Conservation (phyloP, 2,797 vertebrate genomes). For the Cercopithecus petaurista region DNA sequence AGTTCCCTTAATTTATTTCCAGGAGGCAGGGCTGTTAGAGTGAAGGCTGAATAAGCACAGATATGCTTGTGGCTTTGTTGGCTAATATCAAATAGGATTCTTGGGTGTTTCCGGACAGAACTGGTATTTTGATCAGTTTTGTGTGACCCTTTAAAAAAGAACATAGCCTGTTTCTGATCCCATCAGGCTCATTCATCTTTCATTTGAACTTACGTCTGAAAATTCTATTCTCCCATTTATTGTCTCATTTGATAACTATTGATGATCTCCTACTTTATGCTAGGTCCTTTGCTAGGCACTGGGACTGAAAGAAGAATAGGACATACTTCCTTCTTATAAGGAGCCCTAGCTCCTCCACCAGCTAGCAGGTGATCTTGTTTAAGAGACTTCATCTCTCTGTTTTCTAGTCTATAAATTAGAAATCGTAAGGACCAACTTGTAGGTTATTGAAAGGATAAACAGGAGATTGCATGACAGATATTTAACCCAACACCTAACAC, state of each 20-base stretch:
- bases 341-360: background rate
- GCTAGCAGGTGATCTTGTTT: background rate
- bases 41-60: constrained; percentile 45
- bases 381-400: background rate
- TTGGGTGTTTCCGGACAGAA: constrained; percentile 43
- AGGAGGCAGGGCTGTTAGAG: constrained; percentile 38
- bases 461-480: background rate
- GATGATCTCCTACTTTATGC: background rate
- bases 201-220: constrained; percentile 35
- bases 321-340: background rate
- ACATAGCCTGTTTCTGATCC: background rate
- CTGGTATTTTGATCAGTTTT: background rate
- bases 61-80: background rate
- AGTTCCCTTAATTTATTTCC: constrained; percentile 49
- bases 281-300: background rate
- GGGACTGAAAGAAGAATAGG: background rate
- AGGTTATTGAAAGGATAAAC: background rate
- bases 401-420: background rate
- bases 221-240: background rate
- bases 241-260: constrained; percentile 11
- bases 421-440: background rate
- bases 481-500: background rate
- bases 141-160: constrained; percentile 19
- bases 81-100: constrained; percentile 41
- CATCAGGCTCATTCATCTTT: background rate